phyloP scores from a whole-genome alignment of 2,797 vertebrate species.

The Melanotaenia boesemani region DNA sequence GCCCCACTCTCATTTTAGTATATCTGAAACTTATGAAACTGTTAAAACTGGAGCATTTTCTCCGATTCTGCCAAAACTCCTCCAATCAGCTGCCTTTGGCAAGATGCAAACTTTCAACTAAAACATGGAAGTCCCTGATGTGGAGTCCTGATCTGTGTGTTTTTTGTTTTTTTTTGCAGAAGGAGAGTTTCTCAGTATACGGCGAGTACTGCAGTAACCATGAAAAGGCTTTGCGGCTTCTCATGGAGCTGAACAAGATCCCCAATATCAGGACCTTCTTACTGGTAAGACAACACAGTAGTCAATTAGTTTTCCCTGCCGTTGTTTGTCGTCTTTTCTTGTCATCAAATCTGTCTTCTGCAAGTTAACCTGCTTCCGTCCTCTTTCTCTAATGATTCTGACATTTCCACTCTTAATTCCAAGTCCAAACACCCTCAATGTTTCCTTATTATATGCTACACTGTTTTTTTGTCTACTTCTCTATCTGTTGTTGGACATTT shows the following conservation, averaged over 20 bases:
- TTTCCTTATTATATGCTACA: slow-evolving; percentile 17
- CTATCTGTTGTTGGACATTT: not conserved
- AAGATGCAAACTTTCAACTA: slow-evolving; percentile 6
- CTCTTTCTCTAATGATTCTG: slow-evolving; percentile 14
- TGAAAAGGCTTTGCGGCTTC: slow-evolving; percentile 95
- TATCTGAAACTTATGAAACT: slow-evolving; percentile 17
- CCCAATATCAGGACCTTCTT: slow-evolving; percentile 93
- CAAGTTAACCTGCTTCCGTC: slow-evolving; percentile 24
- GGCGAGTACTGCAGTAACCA: slow-evolving; percentile 99
- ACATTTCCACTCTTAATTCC: slow-evolving; percentile 9
- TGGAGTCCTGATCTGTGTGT: slow-evolving; percentile 33
- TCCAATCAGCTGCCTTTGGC: slow-evolving; percentile 5
- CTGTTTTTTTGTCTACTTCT: not conserved
- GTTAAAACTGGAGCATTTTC: slow-evolving; percentile 10
- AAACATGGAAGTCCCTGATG: not conserved
- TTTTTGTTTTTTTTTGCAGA: slow-evolving; percentile 83
- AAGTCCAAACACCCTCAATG: not conserved
- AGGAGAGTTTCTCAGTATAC: slow-evolving; percentile 93
- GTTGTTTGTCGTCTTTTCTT: not conserved
- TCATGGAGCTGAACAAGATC: slow-evolving; percentile 98
- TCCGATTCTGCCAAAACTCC: slow-evolving; percentile 19
- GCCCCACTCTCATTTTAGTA: slow-evolving; percentile 1
- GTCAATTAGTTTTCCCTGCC: not conserved
- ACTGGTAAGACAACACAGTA: slow-evolving; percentile 85
- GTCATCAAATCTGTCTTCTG: slow-evolving; percentile 3